Conservation (phyloP, 2,888 invertebrate species). For the Bugula neritina region DNA sequence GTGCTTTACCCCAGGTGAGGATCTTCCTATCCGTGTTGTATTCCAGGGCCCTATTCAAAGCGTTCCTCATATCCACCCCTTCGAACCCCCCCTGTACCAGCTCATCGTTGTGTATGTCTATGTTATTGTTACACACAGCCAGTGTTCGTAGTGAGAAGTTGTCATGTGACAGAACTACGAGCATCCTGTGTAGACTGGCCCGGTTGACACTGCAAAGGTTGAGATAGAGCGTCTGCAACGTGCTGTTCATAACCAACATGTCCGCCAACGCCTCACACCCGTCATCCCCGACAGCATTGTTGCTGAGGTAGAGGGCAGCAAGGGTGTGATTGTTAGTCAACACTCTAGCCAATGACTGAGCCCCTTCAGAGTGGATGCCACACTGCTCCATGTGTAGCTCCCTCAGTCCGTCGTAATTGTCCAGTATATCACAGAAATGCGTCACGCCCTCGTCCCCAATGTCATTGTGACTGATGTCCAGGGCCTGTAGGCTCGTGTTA, state of each 20-base stretch:
- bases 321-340: conserved; percentile 1
- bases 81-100: conserved; percentile 16
- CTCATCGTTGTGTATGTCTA: conserved; percentile 6
- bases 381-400: conserved; percentile 20
- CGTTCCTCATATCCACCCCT: conserved; percentile 9
- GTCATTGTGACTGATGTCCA: conserved; percentile 8
- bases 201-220: conserved; percentile 13
- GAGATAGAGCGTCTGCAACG: conserved; percentile 5
- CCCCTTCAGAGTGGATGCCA: conserved; percentile 10
- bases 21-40: conserved; percentile 17
- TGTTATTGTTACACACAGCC: conserved; percentile 10
- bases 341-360: background rate
- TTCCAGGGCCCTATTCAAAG: conserved; percentile 10
- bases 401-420: background rate
- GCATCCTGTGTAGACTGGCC: background rate
- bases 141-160: conserved; percentile 14
- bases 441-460: background rate
- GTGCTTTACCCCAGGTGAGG: conserved; percentile 22
- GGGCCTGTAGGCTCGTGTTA: background rate
- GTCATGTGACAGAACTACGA: conserved; percentile 18
- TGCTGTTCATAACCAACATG: conserved; percentile 6
- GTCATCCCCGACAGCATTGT: conserved; percentile 10
- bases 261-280: conserved; percentile 16
- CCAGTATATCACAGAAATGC: background rate
- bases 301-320: conserved; percentile 24